These are phyloP conservation scores for Ammodytes dubius DNA, from an alignment of 2,113 vertebrate species.

Conservation along the genomic window DNA sequence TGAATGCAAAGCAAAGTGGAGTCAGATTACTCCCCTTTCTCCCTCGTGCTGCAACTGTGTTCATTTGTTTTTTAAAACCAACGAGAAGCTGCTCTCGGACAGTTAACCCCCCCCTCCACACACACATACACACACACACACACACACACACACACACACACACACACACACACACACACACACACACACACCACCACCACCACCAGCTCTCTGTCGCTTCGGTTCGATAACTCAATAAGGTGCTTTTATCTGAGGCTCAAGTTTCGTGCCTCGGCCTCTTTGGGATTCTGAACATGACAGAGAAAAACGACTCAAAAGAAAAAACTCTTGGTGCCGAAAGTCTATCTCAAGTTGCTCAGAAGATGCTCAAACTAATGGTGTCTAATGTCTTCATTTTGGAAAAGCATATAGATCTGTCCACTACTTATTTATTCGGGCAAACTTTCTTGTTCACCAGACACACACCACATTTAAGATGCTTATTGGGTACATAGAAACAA, in stretches of 20 bases:
- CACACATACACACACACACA: not conserved
- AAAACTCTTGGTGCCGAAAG: not conserved
- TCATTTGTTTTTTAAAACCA: constrained; percentile 67
- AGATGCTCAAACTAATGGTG: too few species aligned
- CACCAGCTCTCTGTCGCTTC: constrained; percentile 35
- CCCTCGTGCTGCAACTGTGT: constrained; percentile 30
- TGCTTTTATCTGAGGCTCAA: constrained; percentile 63
- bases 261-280: constrained; percentile 51
- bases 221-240: constrained; percentile 65
- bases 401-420: too few species aligned
- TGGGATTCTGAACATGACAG: constrained; percentile 22
- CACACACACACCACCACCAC: not conserved
- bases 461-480: too few species aligned
- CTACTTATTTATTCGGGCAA: too few species aligned
- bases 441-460: too few species aligned
- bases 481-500: too few species aligned
- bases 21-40: constrained; percentile 59
- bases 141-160: not conserved
- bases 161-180: not conserved
- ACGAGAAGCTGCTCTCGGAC: constrained; percentile 28
- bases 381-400: too few species aligned
- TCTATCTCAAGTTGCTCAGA: too few species aligned
- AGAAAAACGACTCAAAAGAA: not conserved
- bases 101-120: constrained; percentile 1
- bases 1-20: constrained; percentile 60